phyloP scores from a whole-genome alignment of 2,888 invertebrate genomes.

The Griposia aprilina region DNA sequence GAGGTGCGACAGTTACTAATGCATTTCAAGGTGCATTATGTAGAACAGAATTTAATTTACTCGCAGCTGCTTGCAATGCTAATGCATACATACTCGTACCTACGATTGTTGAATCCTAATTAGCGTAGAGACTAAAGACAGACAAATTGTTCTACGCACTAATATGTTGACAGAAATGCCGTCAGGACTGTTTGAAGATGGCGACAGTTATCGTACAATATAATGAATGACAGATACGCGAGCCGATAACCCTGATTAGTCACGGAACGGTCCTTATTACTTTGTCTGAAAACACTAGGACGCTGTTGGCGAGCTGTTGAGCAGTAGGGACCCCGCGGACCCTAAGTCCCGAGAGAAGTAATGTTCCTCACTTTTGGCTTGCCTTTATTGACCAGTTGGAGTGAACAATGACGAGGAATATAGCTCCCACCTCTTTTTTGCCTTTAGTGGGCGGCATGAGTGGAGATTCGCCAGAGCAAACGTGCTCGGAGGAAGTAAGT shows the following conservation, averaged over 20 bases:
- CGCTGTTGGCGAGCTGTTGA: too few relatives aligned
- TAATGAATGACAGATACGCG: slow-evolving; percentile 22
- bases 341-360: too few relatives aligned
- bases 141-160: slow-evolving; percentile 42
- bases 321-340: too few relatives aligned
- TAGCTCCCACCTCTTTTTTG: too few relatives aligned
- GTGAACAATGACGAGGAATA: too few relatives aligned
- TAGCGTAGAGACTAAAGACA: slow-evolving; percentile 30
- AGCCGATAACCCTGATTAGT: slow-evolving; percentile 14
- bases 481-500: too few relatives aligned
- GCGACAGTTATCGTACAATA: background rate
- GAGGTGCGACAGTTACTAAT: slow-evolving; percentile 55
- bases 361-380: too few relatives aligned
- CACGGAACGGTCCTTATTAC: too few relatives aligned
- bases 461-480: too few relatives aligned
- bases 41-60: slow-evolving; percentile 48
- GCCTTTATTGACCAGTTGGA: too few relatives aligned
- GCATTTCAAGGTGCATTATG: slow-evolving; percentile 55
- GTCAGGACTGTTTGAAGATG: slow-evolving; percentile 29
- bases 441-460: too few relatives aligned
- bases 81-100: slow-evolving; percentile 42
- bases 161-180: slow-evolving; percentile 25
- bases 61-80: slow-evolving; percentile 45
- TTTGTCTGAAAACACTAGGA: too few relatives aligned
- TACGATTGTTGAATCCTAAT: slow-evolving; percentile 55